Base-by-base conservation (phyloP, 2,888 invertebrate genomes). In the Sturmia bella region DNA sequence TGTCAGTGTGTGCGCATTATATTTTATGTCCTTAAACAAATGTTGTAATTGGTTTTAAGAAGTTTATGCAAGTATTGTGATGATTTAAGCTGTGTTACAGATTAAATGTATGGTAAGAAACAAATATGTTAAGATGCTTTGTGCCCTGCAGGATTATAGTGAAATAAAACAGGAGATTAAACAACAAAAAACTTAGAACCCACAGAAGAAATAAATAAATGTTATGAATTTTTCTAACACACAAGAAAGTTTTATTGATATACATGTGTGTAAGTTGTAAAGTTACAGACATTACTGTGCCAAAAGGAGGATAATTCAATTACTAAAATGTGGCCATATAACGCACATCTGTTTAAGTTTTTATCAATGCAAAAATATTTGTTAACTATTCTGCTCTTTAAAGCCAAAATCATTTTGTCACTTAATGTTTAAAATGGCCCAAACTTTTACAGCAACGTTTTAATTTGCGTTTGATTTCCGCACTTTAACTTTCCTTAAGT, bases 11-110 rank as follows among this genome's bases (percentile, higher is more conserved):
- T 32, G 41, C 43, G 59, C 45, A 64, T 74, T 77, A 43, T 50
- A 81, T 74, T 52, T 57, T 37, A 72, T 64, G 37, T 43, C 43
- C 57, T 66, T 21, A 41, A 59, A 21, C 45, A 54, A 52, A 68
- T 50, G 19, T 41, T 64, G 56, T 77, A 77, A 77, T 77, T 70
- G 64, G 48, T 72, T 41, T 19, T 24, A 50, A 64, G 43, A 70
- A 64, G 32, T 69, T 70, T 27, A 56, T 61, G 15, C 48, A 63
- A 69, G 45, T 69, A 32, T 52, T 57, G 27, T 70, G 64, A 78
- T 78, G 50, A 57, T 27, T 63, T 78, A 78, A 72, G 41, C 72
- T 57, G 57, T 66, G 12, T 52, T n/a, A 45, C 24, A 72, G 59
- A 76, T 76, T 76, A 54, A 54, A 54, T 19, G 9, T 32, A 7